These are phyloP conservation scores for Xanthorhoe spadicearia DNA, from an alignment of 2,888 invertebrate species.

Conservation along the genomic window DNA sequence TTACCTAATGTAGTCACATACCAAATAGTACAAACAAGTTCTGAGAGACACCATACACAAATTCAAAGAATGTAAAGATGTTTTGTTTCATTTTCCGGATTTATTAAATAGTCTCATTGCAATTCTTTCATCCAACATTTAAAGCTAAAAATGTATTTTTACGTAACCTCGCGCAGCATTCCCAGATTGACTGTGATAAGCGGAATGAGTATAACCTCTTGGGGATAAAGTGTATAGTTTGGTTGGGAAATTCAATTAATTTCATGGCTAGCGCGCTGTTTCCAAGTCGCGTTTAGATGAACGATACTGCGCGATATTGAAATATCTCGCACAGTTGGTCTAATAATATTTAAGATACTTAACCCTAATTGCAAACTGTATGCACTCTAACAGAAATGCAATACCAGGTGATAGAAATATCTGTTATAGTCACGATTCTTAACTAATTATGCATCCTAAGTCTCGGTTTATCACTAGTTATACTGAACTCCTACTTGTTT, in stretches of 20 bases:
- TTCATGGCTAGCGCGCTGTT: constrained; percentile 49
- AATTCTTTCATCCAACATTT: too few relatives aligned
- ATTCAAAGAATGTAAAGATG: too few relatives aligned
- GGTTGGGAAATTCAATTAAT: constrained; percentile 65
- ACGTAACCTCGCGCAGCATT: neutral
- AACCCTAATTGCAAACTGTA: neutral
- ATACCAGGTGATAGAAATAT: too few relatives aligned
- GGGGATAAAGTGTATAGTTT: constrained; percentile 54
- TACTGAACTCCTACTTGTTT: too few relatives aligned
- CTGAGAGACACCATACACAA: too few relatives aligned
- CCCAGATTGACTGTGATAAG: constrained; percentile 53
- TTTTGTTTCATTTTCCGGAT: too few relatives aligned
- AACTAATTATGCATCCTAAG: too few relatives aligned
- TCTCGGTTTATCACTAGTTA: too few relatives aligned
- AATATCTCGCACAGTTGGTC: neutral
- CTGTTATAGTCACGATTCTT: neutral
- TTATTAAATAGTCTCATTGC: too few relatives aligned
- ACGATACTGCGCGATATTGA: neutral
- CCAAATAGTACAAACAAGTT: too few relatives aligned
- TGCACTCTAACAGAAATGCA: neutral
- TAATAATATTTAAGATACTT: neutral
- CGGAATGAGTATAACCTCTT: constrained; percentile 65
- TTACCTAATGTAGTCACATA: too few relatives aligned
- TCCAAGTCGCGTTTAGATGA: constrained; percentile 12
- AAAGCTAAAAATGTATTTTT: neutral